Evolutionary conservation across 2,888 invertebrate species (phyloP).

Genomic region (Hypomecis atomaria): DNA sequence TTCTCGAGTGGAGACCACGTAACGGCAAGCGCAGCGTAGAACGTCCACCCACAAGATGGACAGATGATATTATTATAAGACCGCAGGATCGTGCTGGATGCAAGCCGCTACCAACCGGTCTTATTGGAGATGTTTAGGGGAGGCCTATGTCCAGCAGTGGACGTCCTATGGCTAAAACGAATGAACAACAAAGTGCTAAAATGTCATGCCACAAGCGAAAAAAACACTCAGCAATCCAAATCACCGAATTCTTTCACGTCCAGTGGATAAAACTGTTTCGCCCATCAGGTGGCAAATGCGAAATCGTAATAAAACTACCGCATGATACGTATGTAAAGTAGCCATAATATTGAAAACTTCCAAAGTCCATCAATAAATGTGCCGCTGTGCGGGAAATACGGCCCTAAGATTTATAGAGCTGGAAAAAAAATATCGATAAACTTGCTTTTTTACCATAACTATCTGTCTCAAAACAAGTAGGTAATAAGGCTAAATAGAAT

Average conservation of each 20-base stretch:
- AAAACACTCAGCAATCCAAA: constrained; percentile 47
- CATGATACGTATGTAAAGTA: constrained; percentile 79
- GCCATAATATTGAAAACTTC: constrained; percentile 84
- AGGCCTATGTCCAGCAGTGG: no score
- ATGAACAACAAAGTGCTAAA: not conserved
- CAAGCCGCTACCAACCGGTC: no score
- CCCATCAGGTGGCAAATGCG: constrained; percentile 83
- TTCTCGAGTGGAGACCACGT: no score
- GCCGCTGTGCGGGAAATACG: constrained; percentile 71
- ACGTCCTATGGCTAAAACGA: no score
- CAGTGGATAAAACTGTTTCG: constrained; percentile 63
- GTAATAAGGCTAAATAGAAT: no score
- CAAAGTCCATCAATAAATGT: constrained; percentile 84
- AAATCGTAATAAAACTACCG: constrained; percentile 84
- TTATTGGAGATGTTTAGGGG: no score
- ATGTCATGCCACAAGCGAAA: constrained; percentile 8
- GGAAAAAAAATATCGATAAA: constrained; percentile 27
- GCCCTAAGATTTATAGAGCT: constrained; percentile 36
- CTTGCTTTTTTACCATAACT: not conserved
- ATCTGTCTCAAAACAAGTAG: no score
- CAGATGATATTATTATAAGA: no score
- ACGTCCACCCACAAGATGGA: no score
- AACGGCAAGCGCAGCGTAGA: no score
- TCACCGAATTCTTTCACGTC: constrained; percentile 52
- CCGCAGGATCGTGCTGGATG: no score